These are phyloP conservation scores for Eublepharis macularius DNA, from an alignment of 2,113 vertebrate genomes.

Conservation along the genomic window DNA sequence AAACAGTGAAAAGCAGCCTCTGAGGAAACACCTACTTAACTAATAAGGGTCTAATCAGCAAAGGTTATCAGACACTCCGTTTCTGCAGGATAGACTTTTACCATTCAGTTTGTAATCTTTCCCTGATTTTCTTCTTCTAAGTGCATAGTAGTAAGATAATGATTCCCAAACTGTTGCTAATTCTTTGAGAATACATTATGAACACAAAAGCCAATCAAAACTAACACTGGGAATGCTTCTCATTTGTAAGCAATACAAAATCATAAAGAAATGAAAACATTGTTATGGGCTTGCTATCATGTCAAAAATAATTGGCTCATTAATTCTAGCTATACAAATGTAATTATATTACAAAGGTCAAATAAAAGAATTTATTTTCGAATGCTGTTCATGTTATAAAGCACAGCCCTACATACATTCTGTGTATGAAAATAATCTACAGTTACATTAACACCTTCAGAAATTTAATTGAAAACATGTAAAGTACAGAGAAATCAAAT, in stretches of 20 bases:
- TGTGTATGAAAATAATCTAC: conserved; percentile 20
- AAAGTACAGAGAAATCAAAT: background rate
- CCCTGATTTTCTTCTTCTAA: background rate
- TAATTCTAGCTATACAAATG: conserved; percentile 39
- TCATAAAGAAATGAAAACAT: background rate
- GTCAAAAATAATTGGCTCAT: conserved; percentile 44
- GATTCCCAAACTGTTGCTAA: conserved; percentile 11
- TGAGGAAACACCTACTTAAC: background rate
- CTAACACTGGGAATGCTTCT: background rate
- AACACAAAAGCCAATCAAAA: conserved; percentile 1
- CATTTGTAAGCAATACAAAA: conserved; percentile 25
- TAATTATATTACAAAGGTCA: conserved; percentile 25
- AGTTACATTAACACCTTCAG: conserved; percentile 15
- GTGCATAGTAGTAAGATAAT: background rate
- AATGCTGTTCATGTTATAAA: conserved; percentile 25
- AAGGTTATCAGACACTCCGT: background rate
- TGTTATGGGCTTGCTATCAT: background rate
- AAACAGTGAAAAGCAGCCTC: background rate
- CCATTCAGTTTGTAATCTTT: background rate
- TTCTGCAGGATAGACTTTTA: background rate
- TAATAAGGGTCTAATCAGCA: background rate
- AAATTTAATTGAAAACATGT: conserved; percentile 11
- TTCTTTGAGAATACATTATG: conserved; percentile 1
- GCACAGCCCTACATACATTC: background rate
- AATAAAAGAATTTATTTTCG: conserved; percentile 32